Evolutionary conservation across 2,888 invertebrate genomes (phyloP), one percentile per base, ranked within the genome.

Genomic region (Xanthorhoe spadicearia): DNA sequence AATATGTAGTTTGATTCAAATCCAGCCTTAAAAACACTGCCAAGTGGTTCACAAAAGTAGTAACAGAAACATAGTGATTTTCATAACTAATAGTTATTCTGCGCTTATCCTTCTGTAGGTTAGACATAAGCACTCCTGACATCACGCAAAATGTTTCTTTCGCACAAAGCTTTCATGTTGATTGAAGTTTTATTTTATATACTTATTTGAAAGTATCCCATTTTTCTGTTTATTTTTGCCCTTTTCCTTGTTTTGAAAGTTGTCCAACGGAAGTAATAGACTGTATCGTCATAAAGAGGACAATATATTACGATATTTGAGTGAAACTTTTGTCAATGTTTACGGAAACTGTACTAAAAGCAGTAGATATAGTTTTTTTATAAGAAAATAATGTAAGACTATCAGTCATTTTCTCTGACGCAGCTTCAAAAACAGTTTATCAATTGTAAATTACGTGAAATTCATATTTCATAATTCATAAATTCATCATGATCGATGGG

Each of bases 161-260:
- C 63, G 62, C 66, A 66, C 70, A 70, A 75, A 72, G 81, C 83
- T 86, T 82, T 85, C 75, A 80, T 80, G 77, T 77, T 85, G 86
- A 86, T 87, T 84, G 84, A 83, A 82, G 73, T 77, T 73, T 72
- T 73, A 74, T 72, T 68, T 55, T 57, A 19, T 28, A 1, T 46
- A 53, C 2, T 35, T 56, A 28, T 53, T 35, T 15, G 53, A 46
- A 32, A 17, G 35, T 63, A n/a, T 46, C 53, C 43, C 17, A 15
- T 55, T 50, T 43, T 51, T 43, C 13, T 17, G 35, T 58, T 28
- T 35, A 35, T 46, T 58, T 49, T 15, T 8, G 18, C 23, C 18
- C 15, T 53, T 53, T 56, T 56, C 32, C 61, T 51, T 62, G 48
- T 63, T 50, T 10, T 52, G 13, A 62, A 51, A 18, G n/a, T 49